Base-by-base conservation (phyloP, 2,888 invertebrate species). In the Microctonus brassicae region DNA sequence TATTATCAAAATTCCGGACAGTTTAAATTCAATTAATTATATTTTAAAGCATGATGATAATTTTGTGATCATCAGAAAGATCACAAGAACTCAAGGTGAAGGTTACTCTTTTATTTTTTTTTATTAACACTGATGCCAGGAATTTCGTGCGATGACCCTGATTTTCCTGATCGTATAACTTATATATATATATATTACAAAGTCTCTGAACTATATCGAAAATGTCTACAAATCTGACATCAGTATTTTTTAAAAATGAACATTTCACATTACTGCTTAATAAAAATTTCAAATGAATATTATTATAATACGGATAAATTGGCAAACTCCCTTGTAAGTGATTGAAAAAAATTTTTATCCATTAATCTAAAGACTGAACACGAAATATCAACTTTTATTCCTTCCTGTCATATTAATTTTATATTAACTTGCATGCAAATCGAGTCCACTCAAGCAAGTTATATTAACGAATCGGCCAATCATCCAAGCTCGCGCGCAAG, bases 351-450 rank as follows among this genome's bases (percentile, higher is more conserved):
- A 61, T 61, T 58, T 73, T 65, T 69, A 65, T 69, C 64, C 64
- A 55, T 69, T 53, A 64, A 64, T 76, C 75, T 69, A 68, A 69
- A 72, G 72, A 68, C 76, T 69, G 70, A 68, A 74, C 77, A 74
- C 74, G 75, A 75, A 75, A 73, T 75, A 78, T 78, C 76, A 77
- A 77, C 73, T 77, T 79, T 81, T 79, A 71, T 79, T 75, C 72
- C 66, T 70, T 42, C 58, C 72, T 76, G 79, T 79, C 79, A 80
- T 80, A 80, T 79, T 77, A 80, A 82, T 81, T 79, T 79, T 76
- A 78, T 77, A 74, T 76, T 69, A 72, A 75, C 67, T 69, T 73
- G 33, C 72, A 62, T 73, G 76, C 75, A 76, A 71, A 75, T 73
- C 78, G 73, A 72, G 75, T 71, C 77, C 55, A 61, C 36, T 70